A percentile compares a stretch with the other conserved stretches of the same genome.
Conservation (phyloP, 2,888 invertebrate species). For the Oscheius sp. region DNA sequence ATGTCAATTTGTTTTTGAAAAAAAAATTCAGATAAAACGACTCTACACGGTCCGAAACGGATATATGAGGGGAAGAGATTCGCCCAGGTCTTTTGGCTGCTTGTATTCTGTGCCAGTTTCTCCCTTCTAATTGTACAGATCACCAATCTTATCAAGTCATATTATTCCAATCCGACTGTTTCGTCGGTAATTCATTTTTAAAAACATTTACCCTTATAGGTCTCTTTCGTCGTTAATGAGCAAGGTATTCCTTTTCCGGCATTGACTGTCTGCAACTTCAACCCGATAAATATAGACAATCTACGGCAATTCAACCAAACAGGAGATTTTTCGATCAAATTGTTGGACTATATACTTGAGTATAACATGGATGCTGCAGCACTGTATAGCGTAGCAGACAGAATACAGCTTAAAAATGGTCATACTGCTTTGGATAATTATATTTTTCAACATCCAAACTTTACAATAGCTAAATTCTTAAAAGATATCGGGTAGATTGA, state of each 20-base stretch:
- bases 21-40: slow-evolving; percentile 63
- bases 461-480: neutral
- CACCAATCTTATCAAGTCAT: slow-evolving; percentile 50
- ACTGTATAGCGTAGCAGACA: slow-evolving; percentile 42
- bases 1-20: too few relatives aligned
- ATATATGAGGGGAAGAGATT: slow-evolving; percentile 55
- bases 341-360: slow-evolving; percentile 58
- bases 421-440: neutral
- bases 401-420: slow-evolving; percentile 10
- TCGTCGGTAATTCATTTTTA: slow-evolving; percentile 58
- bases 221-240: slow-evolving; percentile 62
- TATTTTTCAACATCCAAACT: neutral
- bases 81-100: slow-evolving; percentile 56
- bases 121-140: slow-evolving; percentile 54
- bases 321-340: slow-evolving; percentile 50
- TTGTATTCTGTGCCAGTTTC: slow-evolving; percentile 47
- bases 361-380: slow-evolving; percentile 47
- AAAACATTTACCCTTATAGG: slow-evolving; percentile 36
- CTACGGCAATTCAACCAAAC: slow-evolving; percentile 43
- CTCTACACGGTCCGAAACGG: slow-evolving; percentile 66
- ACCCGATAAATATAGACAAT: slow-evolving; percentile 45
- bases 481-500: neutral
- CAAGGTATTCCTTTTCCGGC: slow-evolving; percentile 61
- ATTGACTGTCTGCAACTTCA: slow-evolving; percentile 66
- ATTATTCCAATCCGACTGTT: slow-evolving; percentile 55